Evolutionary conservation across 2,888 invertebrate species (phyloP).

Genomic region (Phyllotreta cruciferae): DNA sequence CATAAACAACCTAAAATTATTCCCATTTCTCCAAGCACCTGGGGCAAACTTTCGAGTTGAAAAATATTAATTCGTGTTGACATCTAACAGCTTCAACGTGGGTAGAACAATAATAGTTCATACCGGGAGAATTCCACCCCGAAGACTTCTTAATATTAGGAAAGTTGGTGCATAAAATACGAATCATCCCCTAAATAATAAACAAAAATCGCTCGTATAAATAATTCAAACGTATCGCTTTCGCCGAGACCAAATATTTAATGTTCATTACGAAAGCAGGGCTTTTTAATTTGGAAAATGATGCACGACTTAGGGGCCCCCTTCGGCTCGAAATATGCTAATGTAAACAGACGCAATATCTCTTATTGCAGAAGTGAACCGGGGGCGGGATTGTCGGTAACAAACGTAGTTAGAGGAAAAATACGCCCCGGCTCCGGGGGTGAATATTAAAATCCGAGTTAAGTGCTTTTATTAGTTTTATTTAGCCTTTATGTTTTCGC

Average conservation of each 20-base stretch:
- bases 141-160: too few relatives aligned
- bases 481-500: slow-evolving; percentile 6
- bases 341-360: slow-evolving; percentile 22
- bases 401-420: slow-evolving; percentile 11
- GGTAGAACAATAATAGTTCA: too few relatives aligned
- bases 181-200: too few relatives aligned
- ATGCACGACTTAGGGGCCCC: slow-evolving; percentile 14
- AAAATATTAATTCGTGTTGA: too few relatives aligned
- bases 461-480: slow-evolving; percentile 14
- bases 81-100: too few relatives aligned
- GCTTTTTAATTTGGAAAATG: slow-evolving; percentile 24
- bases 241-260: slow-evolving; percentile 10
- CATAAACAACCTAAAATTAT: too few relatives aligned
- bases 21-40: too few relatives aligned
- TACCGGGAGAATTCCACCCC: too few relatives aligned
- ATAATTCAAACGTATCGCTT: too few relatives aligned
- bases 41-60: too few relatives aligned
- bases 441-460: slow-evolving; percentile 16
- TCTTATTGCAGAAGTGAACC: slow-evolving; percentile 17
- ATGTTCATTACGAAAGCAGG: slow-evolving; percentile 16
- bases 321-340: slow-evolving; percentile 18
- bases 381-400: slow-evolving; percentile 5
- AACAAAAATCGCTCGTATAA: too few relatives aligned
- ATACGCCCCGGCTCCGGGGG: slow-evolving; percentile 9
- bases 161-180: too few relatives aligned